Base-by-base conservation (phyloP, 2,888 invertebrate genomes). In the Drosophila mettleri region DNA sequence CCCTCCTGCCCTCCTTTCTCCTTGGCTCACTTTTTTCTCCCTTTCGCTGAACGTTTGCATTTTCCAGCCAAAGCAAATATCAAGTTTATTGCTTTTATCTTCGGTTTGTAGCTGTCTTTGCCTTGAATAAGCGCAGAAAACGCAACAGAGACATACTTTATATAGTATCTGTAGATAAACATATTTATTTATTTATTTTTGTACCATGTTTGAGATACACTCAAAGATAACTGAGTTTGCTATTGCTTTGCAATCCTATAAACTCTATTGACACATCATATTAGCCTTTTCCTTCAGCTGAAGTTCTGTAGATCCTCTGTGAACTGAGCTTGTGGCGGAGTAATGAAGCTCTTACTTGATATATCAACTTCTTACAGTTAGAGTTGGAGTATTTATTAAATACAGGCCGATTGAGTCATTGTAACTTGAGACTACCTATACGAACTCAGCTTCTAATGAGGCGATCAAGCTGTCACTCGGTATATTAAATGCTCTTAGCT, bases 31-130 rank as follows among this genome's bases (percentile, higher is more conserved):
- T 0, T 3, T 4, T 6, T 12, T 0, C 3, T 16, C n/a, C 14
- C 22, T 12, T 34, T 60, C 62, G 66, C 59, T 76, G 70, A 70
- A 52, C 22, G 52, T 36, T 57, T 66, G 78, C 78, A 69, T 73
- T 78, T 63, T 60, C 57, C 64, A 55, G 65, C 36, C 20, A 45
- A 54, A 51, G 65, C 58, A 76, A 76, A 76, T 55, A 78, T 27
- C 18, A 49, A 24, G 69, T 78, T 73, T 78, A 75, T 73, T 77
- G 72, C 72, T 55, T 60, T 68, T 52, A 18, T 68, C 52, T 67
- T 63, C 71, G 45, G 66, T 76, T 76, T 71, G 54, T 54, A 36
- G 66, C 55, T 63, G 33, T 76, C 49, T 74, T 74, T 74, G 67
- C 59, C 63, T 73, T 20, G 57, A 39, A 61, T 68, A 59, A 62